A percentile compares a stretch with the other conserved stretches of the same genome.
phyloP scores from a whole-genome alignment of 2,888 invertebrate genomes.

The Callimorpha dominula region DNA sequence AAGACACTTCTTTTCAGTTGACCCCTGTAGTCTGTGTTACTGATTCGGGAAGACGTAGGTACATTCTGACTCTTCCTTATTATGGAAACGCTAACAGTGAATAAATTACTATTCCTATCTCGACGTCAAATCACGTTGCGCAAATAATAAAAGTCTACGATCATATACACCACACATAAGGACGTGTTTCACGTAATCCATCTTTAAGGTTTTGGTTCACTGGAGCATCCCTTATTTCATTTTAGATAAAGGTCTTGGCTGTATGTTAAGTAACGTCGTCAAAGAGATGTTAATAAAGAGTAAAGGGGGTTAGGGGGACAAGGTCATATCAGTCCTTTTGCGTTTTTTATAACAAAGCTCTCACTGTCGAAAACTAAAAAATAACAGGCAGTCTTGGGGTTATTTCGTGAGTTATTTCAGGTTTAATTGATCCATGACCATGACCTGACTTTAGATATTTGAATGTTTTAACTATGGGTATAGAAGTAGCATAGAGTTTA shows the following conservation, averaged over 20 bases:
- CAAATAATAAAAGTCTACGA: not conserved
- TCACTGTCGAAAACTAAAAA: slow-evolving; percentile 12
- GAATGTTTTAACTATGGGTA: too few relatives aligned
- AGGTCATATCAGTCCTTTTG: slow-evolving; percentile 5
- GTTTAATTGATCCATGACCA: too few relatives aligned
- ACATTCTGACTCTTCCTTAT: too few relatives aligned
- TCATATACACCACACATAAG: slow-evolving; percentile 1
- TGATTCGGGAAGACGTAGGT: too few relatives aligned
- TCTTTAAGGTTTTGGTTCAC: slow-evolving; percentile 24
- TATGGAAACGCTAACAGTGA: too few relatives aligned
- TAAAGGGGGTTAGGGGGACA: not conserved
- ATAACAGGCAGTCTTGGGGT: too few relatives aligned
- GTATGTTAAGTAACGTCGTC: slow-evolving; percentile 35
- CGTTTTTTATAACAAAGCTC: slow-evolving; percentile 17
- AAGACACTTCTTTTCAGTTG: too few relatives aligned
- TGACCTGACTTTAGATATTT: too few relatives aligned
- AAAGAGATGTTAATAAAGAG: slow-evolving; percentile 43
- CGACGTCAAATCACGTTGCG: not conserved
- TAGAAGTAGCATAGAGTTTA: too few relatives aligned
- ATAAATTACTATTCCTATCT: not conserved
- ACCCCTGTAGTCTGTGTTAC: too few relatives aligned
- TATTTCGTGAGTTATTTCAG: too few relatives aligned
- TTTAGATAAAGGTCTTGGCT: slow-evolving; percentile 43
- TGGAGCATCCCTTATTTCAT: slow-evolving; percentile 44
- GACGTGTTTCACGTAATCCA: slow-evolving; percentile 10